Evolutionary conservation across 2,113 vertebrate species (phyloP).

Genomic region (Circaetus gallicus): DNA sequence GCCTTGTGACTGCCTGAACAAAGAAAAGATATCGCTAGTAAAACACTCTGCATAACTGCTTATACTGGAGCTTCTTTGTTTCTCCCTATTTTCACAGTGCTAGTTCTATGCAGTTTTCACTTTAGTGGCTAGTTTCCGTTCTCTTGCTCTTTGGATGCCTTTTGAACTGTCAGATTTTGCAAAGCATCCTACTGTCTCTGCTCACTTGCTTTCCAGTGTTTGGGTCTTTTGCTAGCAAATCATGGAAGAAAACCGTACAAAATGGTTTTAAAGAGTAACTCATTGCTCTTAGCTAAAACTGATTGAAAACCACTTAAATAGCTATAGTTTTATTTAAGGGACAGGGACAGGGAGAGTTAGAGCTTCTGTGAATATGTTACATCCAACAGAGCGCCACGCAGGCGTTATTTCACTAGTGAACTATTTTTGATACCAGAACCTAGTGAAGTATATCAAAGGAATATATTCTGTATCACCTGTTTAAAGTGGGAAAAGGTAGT

Average conservation of each 20-base stretch:
- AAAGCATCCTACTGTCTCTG: not conserved
- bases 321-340: not conserved
- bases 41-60: not conserved
- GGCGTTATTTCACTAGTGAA: not conserved
- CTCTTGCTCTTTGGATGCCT: not conserved
- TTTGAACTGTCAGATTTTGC: not conserved
- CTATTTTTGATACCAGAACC: not conserved
- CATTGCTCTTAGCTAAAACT: not conserved
- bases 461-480: not conserved
- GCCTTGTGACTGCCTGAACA: not conserved
- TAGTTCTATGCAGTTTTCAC: not conserved
- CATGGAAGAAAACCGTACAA: not conserved
- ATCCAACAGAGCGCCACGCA: not conserved
- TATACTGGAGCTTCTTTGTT: not conserved
- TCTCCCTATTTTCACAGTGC: not conserved
- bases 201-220: not conserved
- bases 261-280: not conserved
- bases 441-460: not conserved
- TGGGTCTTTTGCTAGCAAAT: not conserved
- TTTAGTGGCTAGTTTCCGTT: not conserved
- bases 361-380: not conserved
- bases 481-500: not conserved
- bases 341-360: not conserved
- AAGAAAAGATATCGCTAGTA: not conserved
- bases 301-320: not conserved